Evolutionary conservation across 2,888 invertebrate species (phyloP), one percentile per base, ranked within the genome.

Genomic region (Drepana falcataria): DNA sequence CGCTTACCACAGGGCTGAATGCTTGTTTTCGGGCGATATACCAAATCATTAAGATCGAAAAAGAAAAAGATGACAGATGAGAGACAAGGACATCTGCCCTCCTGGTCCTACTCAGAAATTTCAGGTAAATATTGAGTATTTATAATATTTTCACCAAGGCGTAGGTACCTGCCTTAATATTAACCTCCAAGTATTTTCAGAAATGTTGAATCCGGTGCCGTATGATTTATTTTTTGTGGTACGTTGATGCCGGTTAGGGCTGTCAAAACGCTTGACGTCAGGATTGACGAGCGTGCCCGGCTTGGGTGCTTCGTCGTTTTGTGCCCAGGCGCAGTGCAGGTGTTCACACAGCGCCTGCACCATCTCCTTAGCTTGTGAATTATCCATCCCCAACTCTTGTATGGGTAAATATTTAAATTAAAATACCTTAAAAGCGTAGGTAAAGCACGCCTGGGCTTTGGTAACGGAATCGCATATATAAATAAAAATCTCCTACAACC

Each of bases 271-370:
- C 79, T 75, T 89, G 90, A 90, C 88, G 84, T 80, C 67, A 76
- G 81, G 87, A 90, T 88, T 90, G 90, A 91, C 90, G 88, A 88
- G 85, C 86, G 81, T 79, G 74, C 75, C 78, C 68, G n/a, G n/a
- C n/a, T n/a, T n/a, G 75, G 79, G 66, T 75, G 65, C 59, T 57
- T 60, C 64, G 67, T 70, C 71, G 78, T 85, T 86, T 87, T 87
- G 75, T 83, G 79, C 86, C 73, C 69, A 66, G 65, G 68, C 62
- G 67, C 71, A 34, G 69, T 64, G 71, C 83, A 84, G 82, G 83
- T 86, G 85, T 75, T 79, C 44, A 6, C 44, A 44, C 6, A 7
- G 7, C 9, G 37, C 4, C 3, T 2, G 7, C 9, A 44, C 9
- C 9, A 9, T 9, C 9, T 44, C 9, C 44, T 44, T 9, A 1